These are phyloP conservation scores for Tuberolachnus salignus DNA, from an alignment of 2,888 invertebrate species.

Conservation along the genomic window DNA sequence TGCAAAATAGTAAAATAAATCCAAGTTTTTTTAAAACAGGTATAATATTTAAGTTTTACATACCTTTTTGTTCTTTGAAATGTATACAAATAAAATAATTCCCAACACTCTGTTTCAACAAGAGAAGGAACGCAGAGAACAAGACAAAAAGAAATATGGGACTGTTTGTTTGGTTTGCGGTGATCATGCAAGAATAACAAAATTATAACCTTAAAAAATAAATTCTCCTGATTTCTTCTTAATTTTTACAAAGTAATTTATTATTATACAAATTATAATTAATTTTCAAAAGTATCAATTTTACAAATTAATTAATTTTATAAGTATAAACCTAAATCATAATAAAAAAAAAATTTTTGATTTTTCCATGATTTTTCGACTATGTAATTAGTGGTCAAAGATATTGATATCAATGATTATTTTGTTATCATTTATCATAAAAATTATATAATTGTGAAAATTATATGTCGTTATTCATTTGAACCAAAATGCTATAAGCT, in stretches of 20 bases:
- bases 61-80: not conserved
- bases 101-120: no score
- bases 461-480: no score
- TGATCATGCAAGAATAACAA: slow-evolving; percentile 1
- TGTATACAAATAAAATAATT: no score
- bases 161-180: not conserved
- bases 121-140: no score
- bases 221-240: not conserved
- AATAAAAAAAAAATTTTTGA: no score
- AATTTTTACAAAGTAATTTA: no score
- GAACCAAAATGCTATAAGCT: no score
- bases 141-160: no score
- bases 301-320: not conserved
- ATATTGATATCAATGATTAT: not conserved
- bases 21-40: not conserved
- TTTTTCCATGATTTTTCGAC: not conserved
- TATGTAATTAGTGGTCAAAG: not conserved
- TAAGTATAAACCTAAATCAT: not conserved
- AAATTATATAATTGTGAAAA: not conserved
- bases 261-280: not conserved
- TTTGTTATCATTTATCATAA: not conserved
- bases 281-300: not conserved
- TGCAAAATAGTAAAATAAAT: not conserved
- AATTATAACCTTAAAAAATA: not conserved
- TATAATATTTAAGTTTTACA: not conserved